Base-by-base conservation (phyloP, 1,140 invertebrate genomes). In the Philotrypesis tridentata region DNA sequence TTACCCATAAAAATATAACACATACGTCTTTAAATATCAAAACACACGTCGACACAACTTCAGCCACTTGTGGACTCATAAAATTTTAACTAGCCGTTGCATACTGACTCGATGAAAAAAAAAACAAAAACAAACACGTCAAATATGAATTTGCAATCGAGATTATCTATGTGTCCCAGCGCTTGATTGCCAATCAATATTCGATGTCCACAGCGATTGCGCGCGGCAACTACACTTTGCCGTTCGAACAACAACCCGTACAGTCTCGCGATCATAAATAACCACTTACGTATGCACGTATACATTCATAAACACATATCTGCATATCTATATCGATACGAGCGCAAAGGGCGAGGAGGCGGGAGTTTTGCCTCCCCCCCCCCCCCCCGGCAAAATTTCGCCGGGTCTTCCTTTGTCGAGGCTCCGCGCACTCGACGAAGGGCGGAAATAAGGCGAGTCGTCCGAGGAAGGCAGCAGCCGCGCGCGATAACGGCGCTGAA, bases 401-500 rank as follows among this genome's bases (percentile, higher is more conserved):
- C 37, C 2, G 63, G 37, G 37, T 63, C 23, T 43, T 27, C 75
- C 75, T 68, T 78, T 78, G 63, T 78, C 33, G 14, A 17, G 67
- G 73, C 1, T 75, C 40, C 29, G n/a, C n/a, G n/a, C n/a, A 9
- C 37, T n/a, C 31, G 55, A 60, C 29, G 31, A 60, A 29, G 67
- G 73, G 74, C 61, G 61, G 75, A 68, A 78, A 78, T 68, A 78
- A 78, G 75, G 40, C 75, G 40, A 78, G 75, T 68, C 27, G 75
- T 68, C 27, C 37, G 63, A 29, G 55, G 48, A 43, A 68, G 74
- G 23, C 11, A 65, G 79, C 75, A 72, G 71, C 83, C 75, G 55
- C 74, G 55, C 74, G 76, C 76, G 85, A 83, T 83, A 81, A 81
- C 73, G 68, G 75, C 80, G 37, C 71, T 73, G 82, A 84, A 84